Conservation (phyloP, 1,140 invertebrate genomes). For the Plutomurus gul region DNA sequence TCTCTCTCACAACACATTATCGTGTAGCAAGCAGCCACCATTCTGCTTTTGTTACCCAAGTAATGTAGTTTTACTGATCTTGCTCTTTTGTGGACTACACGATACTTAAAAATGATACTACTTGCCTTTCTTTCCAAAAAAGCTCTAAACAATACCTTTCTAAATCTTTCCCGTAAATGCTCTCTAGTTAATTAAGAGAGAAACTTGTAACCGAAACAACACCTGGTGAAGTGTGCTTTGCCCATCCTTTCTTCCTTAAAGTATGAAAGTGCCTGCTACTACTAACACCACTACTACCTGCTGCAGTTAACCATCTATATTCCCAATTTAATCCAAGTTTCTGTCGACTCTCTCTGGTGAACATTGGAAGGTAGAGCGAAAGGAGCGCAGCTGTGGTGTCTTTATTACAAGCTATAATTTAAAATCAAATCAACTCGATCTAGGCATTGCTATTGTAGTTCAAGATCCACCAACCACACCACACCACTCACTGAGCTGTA, state of each 20-base stretch:
- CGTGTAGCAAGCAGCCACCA: neutral
- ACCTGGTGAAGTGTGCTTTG: slow-evolving; percentile 25
- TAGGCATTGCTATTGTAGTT: neutral
- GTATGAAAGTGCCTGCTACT: too few relatives aligned
- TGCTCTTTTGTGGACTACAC: too few relatives aligned
- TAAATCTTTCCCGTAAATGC: neutral
- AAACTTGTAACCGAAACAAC: slow-evolving; percentile 30
- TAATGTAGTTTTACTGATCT: too few relatives aligned
- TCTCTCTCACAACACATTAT: neutral
- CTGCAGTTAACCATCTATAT: slow-evolving; percentile 4
- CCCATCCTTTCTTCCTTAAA: slow-evolving; percentile 18
- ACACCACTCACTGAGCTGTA: neutral
- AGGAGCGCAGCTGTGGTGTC: slow-evolving; percentile 28
- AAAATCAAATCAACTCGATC: slow-evolving; percentile 42
- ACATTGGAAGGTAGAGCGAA: neutral
- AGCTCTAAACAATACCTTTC: neutral
- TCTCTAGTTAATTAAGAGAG: slow-evolving; percentile 34
- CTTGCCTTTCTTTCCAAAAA: neutral
- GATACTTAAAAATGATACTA: too few relatives aligned
- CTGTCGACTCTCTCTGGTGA: neutral
- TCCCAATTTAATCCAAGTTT: slow-evolving; percentile 10
- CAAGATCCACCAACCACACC: neutral
- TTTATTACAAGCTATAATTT: slow-evolving; percentile 45
- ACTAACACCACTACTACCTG: neutral
- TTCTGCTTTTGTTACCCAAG: too few relatives aligned